Evolutionary conservation across 2,888 invertebrate genomes (phyloP).

Genomic region (Lobophora halterata): DNA sequence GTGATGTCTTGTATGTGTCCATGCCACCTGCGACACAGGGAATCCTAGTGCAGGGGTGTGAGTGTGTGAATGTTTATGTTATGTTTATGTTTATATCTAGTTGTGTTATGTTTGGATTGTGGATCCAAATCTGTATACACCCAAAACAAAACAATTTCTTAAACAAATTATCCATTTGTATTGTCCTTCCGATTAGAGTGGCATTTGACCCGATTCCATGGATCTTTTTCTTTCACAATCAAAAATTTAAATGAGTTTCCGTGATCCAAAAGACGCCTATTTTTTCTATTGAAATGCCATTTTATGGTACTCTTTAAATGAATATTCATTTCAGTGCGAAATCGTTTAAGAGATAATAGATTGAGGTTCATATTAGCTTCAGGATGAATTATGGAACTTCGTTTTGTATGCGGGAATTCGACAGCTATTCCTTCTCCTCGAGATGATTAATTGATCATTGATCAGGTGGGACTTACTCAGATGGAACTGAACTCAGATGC

Average conservation of each 20-base stretch:
- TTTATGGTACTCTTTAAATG: conserved; percentile 71
- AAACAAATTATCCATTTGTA: conserved; percentile 48
- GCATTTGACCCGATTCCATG: conserved; percentile 47
- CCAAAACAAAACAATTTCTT: conserved; percentile 6
- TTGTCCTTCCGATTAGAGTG: conserved; percentile 56
- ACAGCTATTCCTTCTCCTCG: conserved; percentile 38
- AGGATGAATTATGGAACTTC: conserved; percentile 67
- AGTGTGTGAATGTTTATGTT: too few species aligned
- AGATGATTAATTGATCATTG: conserved; percentile 51
- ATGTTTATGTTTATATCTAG: too few species aligned
- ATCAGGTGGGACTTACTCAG: conserved; percentile 14
- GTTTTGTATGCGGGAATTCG: conserved; percentile 59
- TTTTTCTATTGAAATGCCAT: conserved; percentile 68
- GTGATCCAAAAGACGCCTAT: conserved; percentile 52
- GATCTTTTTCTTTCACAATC: conserved; percentile 63
- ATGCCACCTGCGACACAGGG: too few species aligned
- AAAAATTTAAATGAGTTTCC: conserved; percentile 76
- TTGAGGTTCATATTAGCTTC: conserved; percentile 71
- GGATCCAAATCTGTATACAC: too few species aligned
- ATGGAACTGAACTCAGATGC: conserved; percentile 12
- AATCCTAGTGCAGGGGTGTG: too few species aligned
- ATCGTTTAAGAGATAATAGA: conserved; percentile 78
- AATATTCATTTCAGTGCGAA: conserved; percentile 77
- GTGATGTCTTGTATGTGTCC: too few species aligned
- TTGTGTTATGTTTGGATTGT: too few species aligned